These are phyloP conservation scores for Malurus cyaneus DNA, from an alignment of 2,113 vertebrate genomes.

Conservation along the genomic window DNA sequence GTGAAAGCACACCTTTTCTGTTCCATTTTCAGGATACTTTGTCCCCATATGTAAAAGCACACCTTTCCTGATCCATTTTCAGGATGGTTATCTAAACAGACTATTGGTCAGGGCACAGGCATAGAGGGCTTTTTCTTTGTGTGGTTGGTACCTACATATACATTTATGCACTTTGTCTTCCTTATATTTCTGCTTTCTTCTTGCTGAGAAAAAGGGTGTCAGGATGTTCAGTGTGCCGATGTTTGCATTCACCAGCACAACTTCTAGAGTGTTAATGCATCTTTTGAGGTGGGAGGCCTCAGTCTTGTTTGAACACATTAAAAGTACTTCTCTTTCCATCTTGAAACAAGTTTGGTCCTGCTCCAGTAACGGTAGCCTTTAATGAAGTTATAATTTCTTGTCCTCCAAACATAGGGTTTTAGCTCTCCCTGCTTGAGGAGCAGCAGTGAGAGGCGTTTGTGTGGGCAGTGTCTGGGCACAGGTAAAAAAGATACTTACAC, in stretches of 20 bases:
- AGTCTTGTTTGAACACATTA: neutral
- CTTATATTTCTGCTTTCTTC: neutral
- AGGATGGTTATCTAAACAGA: neutral
- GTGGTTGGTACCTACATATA: neutral
- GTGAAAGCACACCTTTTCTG: neutral
- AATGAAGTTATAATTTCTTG: neutral
- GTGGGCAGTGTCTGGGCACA: neutral
- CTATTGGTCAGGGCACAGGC: neutral
- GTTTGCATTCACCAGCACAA: conserved; percentile 16
- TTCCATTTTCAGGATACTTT: neutral
- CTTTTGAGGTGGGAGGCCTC: neutral
- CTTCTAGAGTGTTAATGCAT: neutral
- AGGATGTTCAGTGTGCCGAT: neutral
- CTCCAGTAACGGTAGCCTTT: neutral
- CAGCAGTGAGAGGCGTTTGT: fast-evolving
- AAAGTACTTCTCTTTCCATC: neutral
- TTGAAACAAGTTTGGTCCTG: neutral
- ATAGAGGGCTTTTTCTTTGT: neutral
- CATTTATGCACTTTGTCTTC: neutral
- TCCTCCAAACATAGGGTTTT: neutral
- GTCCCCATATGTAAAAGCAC: neutral
- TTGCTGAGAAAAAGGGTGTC: neutral
- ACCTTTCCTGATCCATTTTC: neutral
- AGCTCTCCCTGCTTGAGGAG: neutral
- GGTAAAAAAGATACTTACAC: neutral